These are phyloP conservation scores for Loripinus fragilis DNA, from an alignment of 2,888 invertebrate species.

Conservation along the genomic window DNA sequence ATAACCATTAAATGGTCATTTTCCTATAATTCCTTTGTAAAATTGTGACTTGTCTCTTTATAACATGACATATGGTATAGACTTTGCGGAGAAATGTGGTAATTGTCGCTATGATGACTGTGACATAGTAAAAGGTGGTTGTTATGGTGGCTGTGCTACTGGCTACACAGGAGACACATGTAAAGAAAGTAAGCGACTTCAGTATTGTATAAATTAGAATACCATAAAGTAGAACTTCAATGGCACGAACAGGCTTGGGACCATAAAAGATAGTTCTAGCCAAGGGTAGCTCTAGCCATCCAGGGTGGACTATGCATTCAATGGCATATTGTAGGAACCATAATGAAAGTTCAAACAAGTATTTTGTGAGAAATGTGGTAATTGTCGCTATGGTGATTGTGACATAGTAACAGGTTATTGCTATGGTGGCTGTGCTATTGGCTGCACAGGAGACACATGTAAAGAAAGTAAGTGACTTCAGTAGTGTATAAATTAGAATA, in stretches of 20 bases:
- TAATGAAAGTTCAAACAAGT: no score
- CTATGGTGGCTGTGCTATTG: constrained; percentile 63
- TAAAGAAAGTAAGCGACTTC: constrained; percentile 59
- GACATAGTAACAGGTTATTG: constrained; percentile 68
- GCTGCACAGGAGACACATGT: constrained; percentile 64
- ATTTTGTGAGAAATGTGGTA: constrained; percentile 60
- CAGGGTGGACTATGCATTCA: no score
- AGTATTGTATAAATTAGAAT: no score
- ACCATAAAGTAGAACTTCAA: no score
- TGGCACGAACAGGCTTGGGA: no score
- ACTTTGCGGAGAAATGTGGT: constrained; percentile 60
- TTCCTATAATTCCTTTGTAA: no score
- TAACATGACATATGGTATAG: constrained; percentile 55
- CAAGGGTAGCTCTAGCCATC: no score
- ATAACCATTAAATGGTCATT: no score
- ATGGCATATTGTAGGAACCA: no score
- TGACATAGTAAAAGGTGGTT: constrained; percentile 66
- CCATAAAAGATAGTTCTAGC: no score
- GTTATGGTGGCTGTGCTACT: constrained; percentile 63
- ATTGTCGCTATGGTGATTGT: constrained; percentile 62
- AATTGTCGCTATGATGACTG: constrained; percentile 61
- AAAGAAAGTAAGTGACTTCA: constrained; percentile 59
- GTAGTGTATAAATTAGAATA: no score
- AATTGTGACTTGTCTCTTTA: constrained; percentile 59
- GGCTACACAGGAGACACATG: constrained; percentile 66